A percentile compares a stretch with the other conserved stretches of the same genome.
Evolutionary conservation across 2,113 vertebrate species (phyloP).

Genomic region (Microtus richardsoni): DNA sequence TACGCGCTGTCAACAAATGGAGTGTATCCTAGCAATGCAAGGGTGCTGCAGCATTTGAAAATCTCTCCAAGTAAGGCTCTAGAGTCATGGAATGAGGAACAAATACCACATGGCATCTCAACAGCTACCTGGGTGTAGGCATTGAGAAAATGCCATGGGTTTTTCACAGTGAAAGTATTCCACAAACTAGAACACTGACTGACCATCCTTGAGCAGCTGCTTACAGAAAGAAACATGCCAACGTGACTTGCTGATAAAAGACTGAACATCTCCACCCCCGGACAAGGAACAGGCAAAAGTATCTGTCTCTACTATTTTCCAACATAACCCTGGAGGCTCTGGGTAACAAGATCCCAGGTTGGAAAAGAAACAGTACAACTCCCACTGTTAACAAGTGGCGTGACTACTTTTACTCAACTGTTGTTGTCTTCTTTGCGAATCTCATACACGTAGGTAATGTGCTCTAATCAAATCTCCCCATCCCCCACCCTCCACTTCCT

Average conservation of each 20-base stretch:
- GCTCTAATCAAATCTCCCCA: neutral
- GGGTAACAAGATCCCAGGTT: neutral
- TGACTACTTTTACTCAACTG: neutral
- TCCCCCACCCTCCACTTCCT: neutral
- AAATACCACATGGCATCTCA: neutral
- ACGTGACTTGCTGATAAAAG: neutral
- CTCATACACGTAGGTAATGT: neutral
- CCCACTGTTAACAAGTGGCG: neutral
- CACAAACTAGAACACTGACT: neutral
- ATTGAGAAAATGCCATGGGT: neutral
- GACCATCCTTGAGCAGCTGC: neutral
- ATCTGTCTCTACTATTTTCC: neutral
- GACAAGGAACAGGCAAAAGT: no score
- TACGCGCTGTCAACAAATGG: neutral
- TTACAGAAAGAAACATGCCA: neutral
- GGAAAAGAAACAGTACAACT: neutral
- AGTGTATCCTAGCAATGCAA: neutral
- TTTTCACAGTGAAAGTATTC: neutral
- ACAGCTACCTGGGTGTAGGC: neutral
- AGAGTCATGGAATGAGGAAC: neutral
- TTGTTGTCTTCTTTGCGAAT: neutral
- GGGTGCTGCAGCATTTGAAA: neutral
- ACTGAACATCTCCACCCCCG: neutral
- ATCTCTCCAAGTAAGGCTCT: neutral
- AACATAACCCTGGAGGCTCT: neutral